Conservation (phyloP, 2,113 vertebrate species). For the Zosterops lateralis region DNA sequence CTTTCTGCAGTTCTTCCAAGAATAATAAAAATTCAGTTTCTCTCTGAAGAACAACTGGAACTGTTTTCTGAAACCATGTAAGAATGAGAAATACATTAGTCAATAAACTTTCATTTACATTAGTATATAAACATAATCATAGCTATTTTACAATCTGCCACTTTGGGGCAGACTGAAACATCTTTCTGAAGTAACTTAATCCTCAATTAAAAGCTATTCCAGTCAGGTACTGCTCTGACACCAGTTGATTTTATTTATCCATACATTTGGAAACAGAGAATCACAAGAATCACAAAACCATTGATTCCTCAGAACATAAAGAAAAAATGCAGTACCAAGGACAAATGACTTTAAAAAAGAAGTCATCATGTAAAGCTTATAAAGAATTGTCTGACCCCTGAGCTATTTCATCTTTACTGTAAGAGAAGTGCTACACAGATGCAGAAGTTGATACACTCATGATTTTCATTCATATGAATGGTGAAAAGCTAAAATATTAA, state of each 20-base stretch:
- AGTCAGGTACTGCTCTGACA: neutral
- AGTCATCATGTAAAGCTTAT: neutral
- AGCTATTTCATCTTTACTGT: neutral
- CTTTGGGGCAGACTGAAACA: neutral
- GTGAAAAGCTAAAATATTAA: neutral
- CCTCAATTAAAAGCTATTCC: neutral
- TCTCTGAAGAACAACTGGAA: constrained; percentile 68
- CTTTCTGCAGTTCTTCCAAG: constrained; percentile 83
- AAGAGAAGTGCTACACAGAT: neutral
- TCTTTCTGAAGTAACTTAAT: neutral
- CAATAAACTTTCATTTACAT: neutral
- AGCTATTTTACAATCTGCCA: neutral
- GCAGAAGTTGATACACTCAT: neutral
- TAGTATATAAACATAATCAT: neutral
- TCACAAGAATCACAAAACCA: neutral
- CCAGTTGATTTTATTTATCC: neutral
- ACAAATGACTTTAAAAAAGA: neutral
- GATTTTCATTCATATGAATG: neutral
- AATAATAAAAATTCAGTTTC: constrained; percentile 89
- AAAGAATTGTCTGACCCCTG: neutral
- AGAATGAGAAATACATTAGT: neutral
- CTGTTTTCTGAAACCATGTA: constrained; percentile 61
- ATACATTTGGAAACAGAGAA: neutral
- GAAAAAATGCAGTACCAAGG: neutral
- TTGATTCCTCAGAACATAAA: neutral